These are phyloP conservation scores for Oplegnathus fasciatus DNA, from an alignment of 2,113 vertebrate genomes.

Conservation along the genomic window DNA sequence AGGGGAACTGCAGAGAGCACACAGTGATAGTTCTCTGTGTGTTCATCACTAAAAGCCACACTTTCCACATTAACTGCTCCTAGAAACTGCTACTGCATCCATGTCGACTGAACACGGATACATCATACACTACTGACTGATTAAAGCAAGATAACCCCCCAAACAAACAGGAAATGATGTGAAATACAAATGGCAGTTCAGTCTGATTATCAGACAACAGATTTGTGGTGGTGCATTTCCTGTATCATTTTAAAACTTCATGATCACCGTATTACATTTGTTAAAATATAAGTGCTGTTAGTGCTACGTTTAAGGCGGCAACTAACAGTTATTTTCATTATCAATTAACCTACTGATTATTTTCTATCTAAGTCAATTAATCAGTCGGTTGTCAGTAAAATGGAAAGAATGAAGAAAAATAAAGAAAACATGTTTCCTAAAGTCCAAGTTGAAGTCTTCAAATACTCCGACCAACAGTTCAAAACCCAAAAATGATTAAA, in stretches of 20 bases:
- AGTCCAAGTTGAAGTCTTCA: background rate
- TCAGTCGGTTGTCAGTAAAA: background rate
- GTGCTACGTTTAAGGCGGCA: background rate
- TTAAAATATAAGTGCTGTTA: background rate
- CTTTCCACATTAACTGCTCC: background rate
- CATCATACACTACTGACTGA: too few species aligned
- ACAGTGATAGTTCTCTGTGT: too few species aligned
- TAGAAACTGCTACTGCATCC: background rate
- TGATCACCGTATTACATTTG: background rate
- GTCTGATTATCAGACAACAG: background rate
- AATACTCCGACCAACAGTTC: background rate
- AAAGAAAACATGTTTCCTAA: too few species aligned
- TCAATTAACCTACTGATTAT: background rate
- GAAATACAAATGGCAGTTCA: background rate
- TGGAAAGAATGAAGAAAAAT: background rate
- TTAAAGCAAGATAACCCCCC: background rate
- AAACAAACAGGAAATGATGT: background rate
- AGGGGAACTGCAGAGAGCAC: background rate
- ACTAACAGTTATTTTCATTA: background rate
- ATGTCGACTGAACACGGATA: background rate
- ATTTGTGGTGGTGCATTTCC: background rate
- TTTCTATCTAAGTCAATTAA: background rate
- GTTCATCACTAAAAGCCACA: background rate
- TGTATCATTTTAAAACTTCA: background rate
- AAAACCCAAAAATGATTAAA: too few species aligned